Percentiles rank a stretch among this genome's conserved stretches.
phyloP scores from a whole-genome alignment of 2,888 invertebrate species.

The Lathronympha strigana region DNA sequence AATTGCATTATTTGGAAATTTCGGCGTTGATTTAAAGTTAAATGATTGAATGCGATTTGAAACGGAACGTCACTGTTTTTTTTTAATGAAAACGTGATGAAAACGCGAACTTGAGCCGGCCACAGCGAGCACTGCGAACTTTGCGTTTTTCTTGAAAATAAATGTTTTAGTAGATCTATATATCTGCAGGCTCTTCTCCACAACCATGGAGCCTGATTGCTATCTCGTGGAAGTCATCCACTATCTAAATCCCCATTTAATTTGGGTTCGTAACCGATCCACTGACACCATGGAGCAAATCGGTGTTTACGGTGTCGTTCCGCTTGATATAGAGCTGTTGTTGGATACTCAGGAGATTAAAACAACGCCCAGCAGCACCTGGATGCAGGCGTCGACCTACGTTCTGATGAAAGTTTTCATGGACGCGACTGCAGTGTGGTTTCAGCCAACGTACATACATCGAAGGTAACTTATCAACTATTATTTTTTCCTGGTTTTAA shows the following conservation, averaged over 20 bases:
- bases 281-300: slow-evolving; percentile 64
- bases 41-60: not conserved
- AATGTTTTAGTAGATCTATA: not conserved
- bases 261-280: slow-evolving; percentile 56
- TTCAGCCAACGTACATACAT: slow-evolving; percentile 60
- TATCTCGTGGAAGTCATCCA: slow-evolving; percentile 66
- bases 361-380: slow-evolving; percentile 51
- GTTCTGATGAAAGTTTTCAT: slow-evolving; percentile 54
- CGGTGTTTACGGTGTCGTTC: slow-evolving; percentile 67
- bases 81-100: slow-evolving; percentile 2
- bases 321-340: slow-evolving; percentile 54
- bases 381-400: slow-evolving; percentile 59
- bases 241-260: slow-evolving; percentile 65
- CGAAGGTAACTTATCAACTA: slow-evolving; percentile 54
- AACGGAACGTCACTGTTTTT: not conserved
- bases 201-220: slow-evolving; percentile 54
- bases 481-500: not conserved
- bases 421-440: slow-evolving; percentile 57
- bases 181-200: slow-evolving; percentile 1
- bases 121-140: not conserved
- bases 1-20: no score
- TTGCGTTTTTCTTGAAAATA: not conserved
- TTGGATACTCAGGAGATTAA: slow-evolving; percentile 48
- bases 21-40: no score
- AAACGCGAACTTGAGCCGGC: not conserved